These are phyloP conservation scores for Myotis lucifugus DNA, from an alignment of 2,113 vertebrate genomes.

Conservation along the genomic window DNA sequence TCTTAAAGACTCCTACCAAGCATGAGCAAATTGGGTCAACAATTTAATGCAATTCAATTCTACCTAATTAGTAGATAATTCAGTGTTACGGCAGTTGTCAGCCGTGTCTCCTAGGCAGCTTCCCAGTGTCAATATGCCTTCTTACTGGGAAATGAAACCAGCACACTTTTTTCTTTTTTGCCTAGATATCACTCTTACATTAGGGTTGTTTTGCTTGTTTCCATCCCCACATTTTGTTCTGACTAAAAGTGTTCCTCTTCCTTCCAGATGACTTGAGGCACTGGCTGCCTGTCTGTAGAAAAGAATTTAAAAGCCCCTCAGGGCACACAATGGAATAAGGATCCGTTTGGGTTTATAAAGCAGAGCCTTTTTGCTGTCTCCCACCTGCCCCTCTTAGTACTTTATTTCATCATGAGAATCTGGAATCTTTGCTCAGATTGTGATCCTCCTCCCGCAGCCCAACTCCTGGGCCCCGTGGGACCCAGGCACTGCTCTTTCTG, in stretches of 20 bases:
- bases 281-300: not conserved
- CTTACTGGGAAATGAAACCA: not conserved
- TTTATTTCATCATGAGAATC: not conserved
- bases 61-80: not conserved
- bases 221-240: not conserved
- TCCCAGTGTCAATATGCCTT: not conserved
- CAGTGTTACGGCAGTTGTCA: not conserved
- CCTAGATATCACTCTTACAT: not conserved
- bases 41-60: not conserved
- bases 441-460: too few species aligned
- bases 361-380: not conserved
- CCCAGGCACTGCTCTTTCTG: not conserved
- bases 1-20: not conserved
- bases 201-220: not conserved
- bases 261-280: not conserved
- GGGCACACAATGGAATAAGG: not conserved
- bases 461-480: not conserved
- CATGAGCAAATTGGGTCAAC: not conserved
- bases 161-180: not conserved
- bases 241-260: not conserved
- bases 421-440: not conserved
- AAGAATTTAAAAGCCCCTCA: not conserved
- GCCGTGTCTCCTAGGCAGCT: not conserved
- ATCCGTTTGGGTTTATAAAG: not conserved
- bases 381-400: not conserved